These are phyloP conservation scores for Slavum lentiscoides DNA, from an alignment of 2,888 invertebrate genomes.

Conservation along the genomic window DNA sequence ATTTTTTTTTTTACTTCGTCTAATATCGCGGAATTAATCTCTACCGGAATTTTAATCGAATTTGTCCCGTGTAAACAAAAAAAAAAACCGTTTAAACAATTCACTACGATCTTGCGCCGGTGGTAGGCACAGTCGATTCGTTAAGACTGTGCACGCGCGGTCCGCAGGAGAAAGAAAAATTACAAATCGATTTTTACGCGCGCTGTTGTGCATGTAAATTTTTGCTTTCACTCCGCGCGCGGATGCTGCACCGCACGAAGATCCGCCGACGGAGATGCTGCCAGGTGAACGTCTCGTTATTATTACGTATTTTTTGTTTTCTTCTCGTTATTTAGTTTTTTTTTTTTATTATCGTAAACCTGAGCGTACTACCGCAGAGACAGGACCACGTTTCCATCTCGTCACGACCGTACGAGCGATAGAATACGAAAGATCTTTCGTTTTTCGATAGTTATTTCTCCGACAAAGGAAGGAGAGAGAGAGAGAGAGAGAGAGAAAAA, in stretches of 20 bases:
- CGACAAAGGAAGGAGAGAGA: too few species aligned
- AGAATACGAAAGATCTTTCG: too few species aligned
- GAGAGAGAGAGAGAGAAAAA: too few species aligned
- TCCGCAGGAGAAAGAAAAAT: conserved; percentile 36
- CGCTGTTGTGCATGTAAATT: conserved; percentile 34
- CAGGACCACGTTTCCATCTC: background rate
- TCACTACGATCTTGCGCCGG: too few species aligned
- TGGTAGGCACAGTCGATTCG: background rate
- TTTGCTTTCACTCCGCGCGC: conserved; percentile 46
- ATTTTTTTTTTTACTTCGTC: too few species aligned
- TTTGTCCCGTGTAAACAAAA: too few species aligned
- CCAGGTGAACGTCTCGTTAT: background rate
- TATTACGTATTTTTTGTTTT: background rate
- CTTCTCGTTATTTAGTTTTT: background rate
- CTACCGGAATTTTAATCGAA: too few species aligned
- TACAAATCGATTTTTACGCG: background rate
- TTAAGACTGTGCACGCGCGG: background rate
- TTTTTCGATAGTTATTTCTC: too few species aligned
- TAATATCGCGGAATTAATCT: too few species aligned
- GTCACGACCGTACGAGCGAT: too few species aligned
- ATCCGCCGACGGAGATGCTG: conserved; percentile 22
- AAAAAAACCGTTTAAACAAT: too few species aligned
- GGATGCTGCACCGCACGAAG: conserved; percentile 9
- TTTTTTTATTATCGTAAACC: background rate
- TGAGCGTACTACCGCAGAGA: too few species aligned